These are phyloP conservation scores for Formicarius rufipectus DNA, from an alignment of 2,113 vertebrate genomes.

Conservation along the genomic window DNA sequence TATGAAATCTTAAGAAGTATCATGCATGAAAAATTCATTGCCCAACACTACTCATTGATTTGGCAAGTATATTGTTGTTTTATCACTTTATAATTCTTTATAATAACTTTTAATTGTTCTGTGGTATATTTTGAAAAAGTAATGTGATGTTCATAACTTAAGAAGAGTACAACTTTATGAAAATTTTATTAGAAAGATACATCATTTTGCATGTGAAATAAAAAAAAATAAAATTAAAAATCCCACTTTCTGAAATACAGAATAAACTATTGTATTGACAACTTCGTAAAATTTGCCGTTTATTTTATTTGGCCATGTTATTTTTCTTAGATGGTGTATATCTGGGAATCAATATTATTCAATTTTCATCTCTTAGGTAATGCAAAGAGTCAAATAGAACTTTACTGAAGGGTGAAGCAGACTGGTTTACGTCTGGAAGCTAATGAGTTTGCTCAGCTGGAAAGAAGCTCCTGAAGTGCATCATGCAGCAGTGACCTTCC, in stretches of 20 bases:
- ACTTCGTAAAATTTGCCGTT: not conserved
- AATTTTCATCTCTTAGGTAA: not conserved
- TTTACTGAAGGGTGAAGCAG: not conserved
- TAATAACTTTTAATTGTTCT: not conserved
- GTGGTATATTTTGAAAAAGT: not conserved
- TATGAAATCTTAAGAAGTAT: not conserved
- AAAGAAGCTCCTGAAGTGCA: not conserved
- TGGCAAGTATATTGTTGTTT: not conserved
- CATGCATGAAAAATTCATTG: not conserved
- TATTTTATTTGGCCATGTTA: not conserved
- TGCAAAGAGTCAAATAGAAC: not conserved
- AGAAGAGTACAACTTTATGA: not conserved
- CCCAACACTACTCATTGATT: not conserved
- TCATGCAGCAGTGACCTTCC: not conserved
- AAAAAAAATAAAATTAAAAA: not conserved
- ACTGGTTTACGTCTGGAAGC: not conserved
- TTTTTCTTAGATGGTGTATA: not conserved
- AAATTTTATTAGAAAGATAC: not conserved
- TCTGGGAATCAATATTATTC: not conserved
- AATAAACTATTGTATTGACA: not conserved
- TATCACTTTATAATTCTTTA: not conserved
- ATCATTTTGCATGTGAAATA: not conserved
- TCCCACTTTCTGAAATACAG: not conserved
- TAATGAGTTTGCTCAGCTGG: not conserved
- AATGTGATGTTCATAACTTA: not conserved